Evolutionary conservation across 2,797 vertebrate genomes (phyloP).

Genomic region (Phyllotis vaccarum): DNA sequence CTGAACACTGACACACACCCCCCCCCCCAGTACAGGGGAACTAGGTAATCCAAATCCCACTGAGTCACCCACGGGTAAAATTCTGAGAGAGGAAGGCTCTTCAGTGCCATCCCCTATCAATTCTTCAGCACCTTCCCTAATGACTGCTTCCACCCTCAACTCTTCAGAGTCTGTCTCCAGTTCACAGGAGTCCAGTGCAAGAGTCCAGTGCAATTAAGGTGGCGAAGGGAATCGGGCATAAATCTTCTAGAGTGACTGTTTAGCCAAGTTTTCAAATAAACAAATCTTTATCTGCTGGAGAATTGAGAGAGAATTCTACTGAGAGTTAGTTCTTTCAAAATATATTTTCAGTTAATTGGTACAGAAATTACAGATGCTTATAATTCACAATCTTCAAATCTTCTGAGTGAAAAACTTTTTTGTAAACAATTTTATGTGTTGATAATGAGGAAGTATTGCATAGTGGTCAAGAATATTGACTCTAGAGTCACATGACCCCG

Average conservation of each 20-base stretch:
- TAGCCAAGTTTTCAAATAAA: constrained; percentile 20
- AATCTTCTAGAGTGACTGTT: neutral
- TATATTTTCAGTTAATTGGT: neutral
- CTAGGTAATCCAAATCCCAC: neutral
- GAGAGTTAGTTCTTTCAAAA: constrained; percentile 47
- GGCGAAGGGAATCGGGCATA: neutral
- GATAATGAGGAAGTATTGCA: neutral
- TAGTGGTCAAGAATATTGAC: neutral
- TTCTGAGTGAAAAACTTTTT: neutral
- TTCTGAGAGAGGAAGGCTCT: neutral
- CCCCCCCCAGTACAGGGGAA: neutral
- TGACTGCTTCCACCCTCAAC: neutral
- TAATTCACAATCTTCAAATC: neutral
- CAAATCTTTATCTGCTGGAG: neutral
- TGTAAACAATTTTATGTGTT: constrained; percentile 2
- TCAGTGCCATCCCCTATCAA: neutral
- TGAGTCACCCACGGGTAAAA: neutral
- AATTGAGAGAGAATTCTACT: constrained; percentile 3
- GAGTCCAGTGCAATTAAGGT: neutral
- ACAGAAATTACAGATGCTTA: neutral
- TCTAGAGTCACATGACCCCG: neutral
- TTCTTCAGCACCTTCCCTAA: neutral
- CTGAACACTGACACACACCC: neutral
- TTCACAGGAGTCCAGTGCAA: neutral
- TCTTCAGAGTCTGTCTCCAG: neutral